Evolutionary conservation across 2,113 vertebrate species (phyloP), one percentile per base, ranked within the genome.

Genomic region (Benitochromis conjunctus): DNA sequence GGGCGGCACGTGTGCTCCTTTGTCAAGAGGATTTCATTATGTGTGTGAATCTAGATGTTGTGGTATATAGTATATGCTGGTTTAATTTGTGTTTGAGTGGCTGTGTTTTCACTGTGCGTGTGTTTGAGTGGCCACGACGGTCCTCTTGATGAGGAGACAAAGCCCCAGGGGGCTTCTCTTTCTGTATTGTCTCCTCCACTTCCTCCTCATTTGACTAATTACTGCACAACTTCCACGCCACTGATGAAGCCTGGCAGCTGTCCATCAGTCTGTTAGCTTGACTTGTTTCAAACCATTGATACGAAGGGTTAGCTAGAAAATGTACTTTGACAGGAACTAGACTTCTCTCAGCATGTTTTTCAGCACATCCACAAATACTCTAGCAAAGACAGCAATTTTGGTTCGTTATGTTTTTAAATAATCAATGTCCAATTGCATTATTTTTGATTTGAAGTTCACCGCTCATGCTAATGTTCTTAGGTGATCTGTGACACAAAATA

Each of bases 171-270:
- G 84, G 71, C 51, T 77, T 89, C 77, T 85, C 85, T 88, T 74
- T 89, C 80, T 74, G 51, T 80, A 64, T 85, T 78, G 58, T 93
- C 92, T 89, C 66, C 79, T 92, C 84, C 85, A 76, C 87, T 88
- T 94, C 85, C 89, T 93, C 83, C 92, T 95, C 92, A 93, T 95
- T 92, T 94, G 85, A 90, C 91, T 95, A 95, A 96, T 95, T 94
- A 94, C 92, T 88, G 85, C 84, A 80, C 89, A 91, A 92, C 88
- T 95, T 95, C 92, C 94, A 94, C 84, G 24, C 85, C 85, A 83
- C 85, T 94, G 92, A 96, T 90, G 92, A 92, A 91, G 94, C 93
- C 93, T 94, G 93, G 93, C 95, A 94, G 92, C 92, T 95, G 94
- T 94, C 95, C 93, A 91, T 96, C 94, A 92, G 85, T 79, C 66